A percentile compares a stretch with the other conserved stretches of the same genome.
These are phyloP conservation scores for Okapia johnstoni DNA, from an alignment of 2,113 vertebrate species.

Conservation along the genomic window DNA sequence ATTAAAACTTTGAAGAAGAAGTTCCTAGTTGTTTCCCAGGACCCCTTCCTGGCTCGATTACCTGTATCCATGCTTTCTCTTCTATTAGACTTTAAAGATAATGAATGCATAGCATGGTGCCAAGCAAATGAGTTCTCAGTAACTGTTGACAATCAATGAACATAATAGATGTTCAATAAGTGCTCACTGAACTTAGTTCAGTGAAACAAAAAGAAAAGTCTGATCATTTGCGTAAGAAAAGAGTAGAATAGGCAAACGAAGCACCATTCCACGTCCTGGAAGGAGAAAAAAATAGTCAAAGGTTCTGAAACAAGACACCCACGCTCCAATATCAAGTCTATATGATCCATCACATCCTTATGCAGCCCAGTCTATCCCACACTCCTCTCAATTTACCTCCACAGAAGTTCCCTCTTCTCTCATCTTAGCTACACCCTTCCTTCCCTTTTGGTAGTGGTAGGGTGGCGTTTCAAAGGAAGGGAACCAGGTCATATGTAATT, in stretches of 20 bases:
- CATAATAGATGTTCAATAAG: not conserved
- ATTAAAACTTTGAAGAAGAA: not conserved
- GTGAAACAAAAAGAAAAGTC: not conserved
- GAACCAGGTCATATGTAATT: not conserved
- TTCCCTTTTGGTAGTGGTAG: rapidly evolving
- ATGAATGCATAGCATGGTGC: not conserved
- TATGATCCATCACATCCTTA: not conserved
- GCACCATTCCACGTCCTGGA: not conserved
- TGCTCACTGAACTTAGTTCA: constrained; percentile 1
- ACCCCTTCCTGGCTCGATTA: not conserved
- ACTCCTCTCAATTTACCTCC: not conserved
- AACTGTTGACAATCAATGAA: not conserved
- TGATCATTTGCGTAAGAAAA: not conserved
- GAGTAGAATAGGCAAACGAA: not conserved
- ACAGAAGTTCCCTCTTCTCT: not conserved
- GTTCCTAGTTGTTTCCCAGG: not conserved
- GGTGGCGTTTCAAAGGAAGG: not conserved
- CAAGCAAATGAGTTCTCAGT: not conserved
- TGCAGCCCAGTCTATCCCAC: not conserved
- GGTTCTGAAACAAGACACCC: not conserved
- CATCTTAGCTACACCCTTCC: not conserved
- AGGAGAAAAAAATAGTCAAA: not conserved
- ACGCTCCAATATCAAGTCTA: not conserved
- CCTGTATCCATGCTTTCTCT: not conserved
- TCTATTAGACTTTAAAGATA: not conserved